Evolutionary conservation across 2,888 invertebrate species (phyloP), one percentile per base, ranked within the genome.

Genomic region (Parthenolecanium corni): DNA sequence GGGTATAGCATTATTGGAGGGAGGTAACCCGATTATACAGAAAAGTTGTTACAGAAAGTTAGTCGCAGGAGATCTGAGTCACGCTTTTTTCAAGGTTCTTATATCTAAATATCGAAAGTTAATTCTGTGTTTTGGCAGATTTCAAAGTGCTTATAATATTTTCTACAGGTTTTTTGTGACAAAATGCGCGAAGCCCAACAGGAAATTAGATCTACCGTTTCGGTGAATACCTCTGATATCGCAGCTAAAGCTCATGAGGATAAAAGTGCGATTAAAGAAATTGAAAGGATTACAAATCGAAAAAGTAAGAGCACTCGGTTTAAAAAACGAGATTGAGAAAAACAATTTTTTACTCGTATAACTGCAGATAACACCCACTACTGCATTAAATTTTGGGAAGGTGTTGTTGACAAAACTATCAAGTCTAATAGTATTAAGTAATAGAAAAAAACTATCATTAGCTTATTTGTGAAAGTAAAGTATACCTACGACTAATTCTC

Each of bases 161-260:
- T 21, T 4, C 72, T 72, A 36, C 72, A 86, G 82, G 92, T 94
- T 0, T 94, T 96, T 75, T 87, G 89, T 73, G 92, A 92, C 71
- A 92, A 94, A 76, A 94, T 96, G 90, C 84, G 83, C 67, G 91
- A 92, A 67, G 85, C 95, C 0, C 92, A 95, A 71, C 87, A 88
- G 69, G 95, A 95, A 78, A 94, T 96, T 62, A 88, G 92, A 69
- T 88, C 91, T 0, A 86, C 92, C 0, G 91, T 93, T 0, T 86
- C 86, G 0, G 92, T 89, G 23, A 91, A 89, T 70, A 90, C 91
- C 0, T 82, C 88, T 0, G 88, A 90, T 66, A 83, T 89, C 66
- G 82, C 86, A 16, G 80, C 83, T 0, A 90, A 90, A 73, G 81
- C 78, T 3, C 81, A 84, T 67, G 85, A 85, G 72, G 82, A 82